These are phyloP conservation scores for Diadophis punctatus DNA, from an alignment of 2,113 vertebrate genomes.

Conservation along the genomic window DNA sequence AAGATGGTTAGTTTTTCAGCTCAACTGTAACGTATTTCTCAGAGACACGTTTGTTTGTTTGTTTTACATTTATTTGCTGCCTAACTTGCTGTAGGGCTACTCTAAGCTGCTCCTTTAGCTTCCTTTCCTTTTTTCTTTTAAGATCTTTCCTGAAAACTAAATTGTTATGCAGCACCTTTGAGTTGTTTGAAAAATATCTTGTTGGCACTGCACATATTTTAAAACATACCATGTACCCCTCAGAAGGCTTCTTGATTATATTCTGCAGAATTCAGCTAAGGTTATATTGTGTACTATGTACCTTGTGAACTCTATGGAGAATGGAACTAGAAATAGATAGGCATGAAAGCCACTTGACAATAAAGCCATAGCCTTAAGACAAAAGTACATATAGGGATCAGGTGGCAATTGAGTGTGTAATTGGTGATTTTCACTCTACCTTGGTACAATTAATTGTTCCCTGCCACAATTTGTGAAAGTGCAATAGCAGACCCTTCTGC, in stretches of 20 bases:
- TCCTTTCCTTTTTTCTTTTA: not conserved
- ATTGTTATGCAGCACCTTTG: not conserved
- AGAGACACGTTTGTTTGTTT: not conserved
- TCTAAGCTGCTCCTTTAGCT: not conserved
- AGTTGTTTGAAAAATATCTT: conserved; percentile 18
- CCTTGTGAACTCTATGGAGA: not conserved
- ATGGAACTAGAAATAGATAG: conserved; percentile 17
- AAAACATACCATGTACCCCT: not conserved
- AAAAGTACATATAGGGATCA: not conserved
- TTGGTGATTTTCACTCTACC: not conserved
- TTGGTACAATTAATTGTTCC: not conserved
- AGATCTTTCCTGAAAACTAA: conserved; percentile 6
- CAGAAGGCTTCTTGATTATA: not conserved
- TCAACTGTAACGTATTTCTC: not conserved
- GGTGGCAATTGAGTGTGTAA: not conserved
- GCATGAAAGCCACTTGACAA: not conserved
- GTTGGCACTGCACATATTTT: not conserved
- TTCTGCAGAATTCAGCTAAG: not conserved
- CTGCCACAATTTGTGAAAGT: not conserved
- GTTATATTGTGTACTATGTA: conserved; percentile 17
- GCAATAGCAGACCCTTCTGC: not conserved
- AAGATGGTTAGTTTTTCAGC: too few species aligned
- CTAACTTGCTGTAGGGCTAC: too few species aligned
- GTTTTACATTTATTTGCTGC: too few species aligned
- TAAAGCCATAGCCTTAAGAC: too few species aligned